These are phyloP conservation scores for Apotomis capreana DNA, from an alignment of 2,888 invertebrate species.

Conservation along the genomic window DNA sequence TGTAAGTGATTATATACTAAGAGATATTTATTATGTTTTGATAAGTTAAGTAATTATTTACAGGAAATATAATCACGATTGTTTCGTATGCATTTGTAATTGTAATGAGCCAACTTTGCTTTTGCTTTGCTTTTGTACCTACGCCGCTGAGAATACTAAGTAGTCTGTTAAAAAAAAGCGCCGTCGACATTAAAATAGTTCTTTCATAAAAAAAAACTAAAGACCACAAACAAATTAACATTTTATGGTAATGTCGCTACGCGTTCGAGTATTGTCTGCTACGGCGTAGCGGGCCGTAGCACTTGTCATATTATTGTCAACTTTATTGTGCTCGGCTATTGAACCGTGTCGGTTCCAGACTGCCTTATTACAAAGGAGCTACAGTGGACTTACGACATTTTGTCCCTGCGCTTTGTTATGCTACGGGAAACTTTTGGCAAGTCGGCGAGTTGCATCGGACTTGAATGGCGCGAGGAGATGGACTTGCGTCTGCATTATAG, in stretches of 20 bases:
- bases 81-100: no score
- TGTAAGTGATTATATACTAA: no score
- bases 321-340: conserved; percentile 25
- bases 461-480: not conserved
- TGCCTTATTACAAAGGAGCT: not conserved
- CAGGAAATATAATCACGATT: no score
- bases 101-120: no score
- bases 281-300: conserved; percentile 40
- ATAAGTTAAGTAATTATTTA: no score
- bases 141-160: no score
- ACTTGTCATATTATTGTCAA: conserved; percentile 36
- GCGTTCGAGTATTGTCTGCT: conserved; percentile 31
- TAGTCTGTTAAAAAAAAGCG: no score
- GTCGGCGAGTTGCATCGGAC: conserved; percentile 2
- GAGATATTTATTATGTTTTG: no score
- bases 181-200: no score
- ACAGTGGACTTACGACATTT: not conserved
- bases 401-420: not conserved
- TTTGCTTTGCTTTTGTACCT: no score
- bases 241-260: conserved; percentile 26
- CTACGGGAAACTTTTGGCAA: conserved; percentile 14
- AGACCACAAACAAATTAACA: not conserved
- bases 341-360: not conserved
- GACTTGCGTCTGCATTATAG: conserved; percentile 16
- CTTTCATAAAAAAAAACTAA: not conserved